These are phyloP conservation scores for Narcine bancroftii DNA, from an alignment of 2,113 vertebrate genomes.

Conservation along the genomic window DNA sequence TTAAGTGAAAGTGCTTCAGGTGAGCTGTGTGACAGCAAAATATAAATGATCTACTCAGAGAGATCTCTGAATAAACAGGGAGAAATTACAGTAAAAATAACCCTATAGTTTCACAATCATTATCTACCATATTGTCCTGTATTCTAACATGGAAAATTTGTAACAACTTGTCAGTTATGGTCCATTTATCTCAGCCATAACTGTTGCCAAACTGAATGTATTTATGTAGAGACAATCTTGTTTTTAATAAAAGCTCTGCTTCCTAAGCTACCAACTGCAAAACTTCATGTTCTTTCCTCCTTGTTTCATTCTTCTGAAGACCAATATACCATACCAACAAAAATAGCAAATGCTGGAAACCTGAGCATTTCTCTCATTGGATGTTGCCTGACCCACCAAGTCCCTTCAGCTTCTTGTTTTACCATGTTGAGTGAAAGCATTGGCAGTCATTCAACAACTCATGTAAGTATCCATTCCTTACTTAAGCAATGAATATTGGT, in stretches of 20 bases:
- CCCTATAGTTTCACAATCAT: background rate
- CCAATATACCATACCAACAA: background rate
- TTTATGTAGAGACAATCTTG: background rate
- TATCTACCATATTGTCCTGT: background rate
- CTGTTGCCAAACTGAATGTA: background rate
- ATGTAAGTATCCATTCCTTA: background rate
- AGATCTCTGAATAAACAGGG: background rate
- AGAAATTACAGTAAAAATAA: background rate
- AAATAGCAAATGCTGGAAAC: no score
- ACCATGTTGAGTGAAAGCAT: background rate
- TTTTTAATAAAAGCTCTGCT: background rate
- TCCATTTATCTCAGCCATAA: background rate
- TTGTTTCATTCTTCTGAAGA: background rate
- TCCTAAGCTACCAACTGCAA: background rate
- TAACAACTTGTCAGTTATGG: background rate
- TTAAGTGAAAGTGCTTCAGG: slow-evolving; percentile 69
- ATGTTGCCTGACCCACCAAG: no score
- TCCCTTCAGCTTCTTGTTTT: no score
- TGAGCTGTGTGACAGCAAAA: slow-evolving; percentile 57
- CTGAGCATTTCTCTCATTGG: no score
- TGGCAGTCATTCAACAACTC: background rate
- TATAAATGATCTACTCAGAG: slow-evolving; percentile 69
- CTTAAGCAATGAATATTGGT: background rate
- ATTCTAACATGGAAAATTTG: background rate
- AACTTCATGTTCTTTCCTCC: background rate